These are phyloP conservation scores for Eulithis testata DNA, from an alignment of 2,888 invertebrate species.

Conservation along the genomic window DNA sequence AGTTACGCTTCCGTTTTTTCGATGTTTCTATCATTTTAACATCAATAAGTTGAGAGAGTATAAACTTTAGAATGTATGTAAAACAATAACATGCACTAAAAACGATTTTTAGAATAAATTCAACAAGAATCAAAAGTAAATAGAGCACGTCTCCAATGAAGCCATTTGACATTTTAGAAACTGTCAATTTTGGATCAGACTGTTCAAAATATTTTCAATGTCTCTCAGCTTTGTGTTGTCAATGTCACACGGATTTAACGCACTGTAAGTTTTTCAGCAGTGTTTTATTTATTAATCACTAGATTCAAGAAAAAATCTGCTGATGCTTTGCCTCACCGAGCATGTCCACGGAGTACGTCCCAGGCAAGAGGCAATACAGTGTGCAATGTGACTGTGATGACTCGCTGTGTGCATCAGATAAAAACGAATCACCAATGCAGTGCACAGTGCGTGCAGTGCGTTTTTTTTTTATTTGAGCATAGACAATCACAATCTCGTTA, in stretches of 20 bases:
- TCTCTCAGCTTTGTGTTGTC: background rate
- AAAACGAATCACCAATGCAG: no score
- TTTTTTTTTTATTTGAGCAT: no score
- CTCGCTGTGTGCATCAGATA: no score
- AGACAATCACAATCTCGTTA: no score
- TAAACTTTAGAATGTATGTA: conserved; percentile 47
- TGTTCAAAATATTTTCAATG: background rate
- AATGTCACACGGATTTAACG: background rate
- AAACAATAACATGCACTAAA: conserved; percentile 47
- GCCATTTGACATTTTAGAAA: conserved; percentile 62
- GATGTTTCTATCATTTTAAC: conserved; percentile 71
- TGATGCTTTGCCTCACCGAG: no score
- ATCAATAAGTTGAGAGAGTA: conserved; percentile 53
- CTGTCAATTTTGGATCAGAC: background rate
- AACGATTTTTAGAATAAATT: conserved; percentile 60
- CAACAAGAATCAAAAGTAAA: conserved; percentile 61
- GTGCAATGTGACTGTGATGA: no score
- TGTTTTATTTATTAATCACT: no score
- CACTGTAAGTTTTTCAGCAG: no score
- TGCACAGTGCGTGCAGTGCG: no score
- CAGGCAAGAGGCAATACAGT: no score
- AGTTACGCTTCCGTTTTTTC: conserved; percentile 64
- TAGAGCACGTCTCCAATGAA: conserved; percentile 52
- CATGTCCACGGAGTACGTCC: no score
- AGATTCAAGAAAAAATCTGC: no score